Evolutionary conservation across 2,888 invertebrate genomes (phyloP), one percentile per base, ranked within the genome.

Genomic region (Strigamia maritima): DNA sequence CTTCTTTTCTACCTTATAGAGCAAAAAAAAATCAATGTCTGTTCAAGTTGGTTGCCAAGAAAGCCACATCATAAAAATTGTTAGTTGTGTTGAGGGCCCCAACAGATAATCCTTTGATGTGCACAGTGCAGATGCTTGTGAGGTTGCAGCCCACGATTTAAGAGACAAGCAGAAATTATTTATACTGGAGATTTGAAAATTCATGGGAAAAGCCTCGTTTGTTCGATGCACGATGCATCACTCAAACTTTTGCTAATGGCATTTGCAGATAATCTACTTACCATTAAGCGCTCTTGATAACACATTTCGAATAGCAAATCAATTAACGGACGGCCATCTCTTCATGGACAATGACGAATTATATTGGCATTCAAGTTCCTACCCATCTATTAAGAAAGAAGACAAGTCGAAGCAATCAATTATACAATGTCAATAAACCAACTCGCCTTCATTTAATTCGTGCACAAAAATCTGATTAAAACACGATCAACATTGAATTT

Each of bases 271-370:
- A 65, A 65, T 65, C 65, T 65, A 65, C 65, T 65, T 65, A 65
- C 26, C 65, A 65, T 65, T 65, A 65, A 65, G 65, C 65, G 65
- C 26, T 26, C 26, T 65, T 65, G 65, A 65, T 65, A 65, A 65
- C 65, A 65, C 65, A 65, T 65, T 65, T 65, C 65, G 65, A 65
- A 65, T 65, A 65, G 65, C 65, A 65, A 65, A 65, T 65, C 65
- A 65, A 65, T 65, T 65, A 65, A 65, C 65, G 22, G 65, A n/a
- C 49, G 3, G 65, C 14, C 26, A 26, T 60, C 8, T 7, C 65
- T 65, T 7, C 65, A 14, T 16, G 65, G 65, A 65, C 65, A 65
- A 65, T 65, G 65, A 65, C 65, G 65, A 65, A 65, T 65, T 65
- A 65, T 65, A 65, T 65, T 65, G 60, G 60, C 60, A 60, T 60